These are phyloP conservation scores for Pteria penguin DNA, from an alignment of 2,888 invertebrate species.

Conservation along the genomic window DNA sequence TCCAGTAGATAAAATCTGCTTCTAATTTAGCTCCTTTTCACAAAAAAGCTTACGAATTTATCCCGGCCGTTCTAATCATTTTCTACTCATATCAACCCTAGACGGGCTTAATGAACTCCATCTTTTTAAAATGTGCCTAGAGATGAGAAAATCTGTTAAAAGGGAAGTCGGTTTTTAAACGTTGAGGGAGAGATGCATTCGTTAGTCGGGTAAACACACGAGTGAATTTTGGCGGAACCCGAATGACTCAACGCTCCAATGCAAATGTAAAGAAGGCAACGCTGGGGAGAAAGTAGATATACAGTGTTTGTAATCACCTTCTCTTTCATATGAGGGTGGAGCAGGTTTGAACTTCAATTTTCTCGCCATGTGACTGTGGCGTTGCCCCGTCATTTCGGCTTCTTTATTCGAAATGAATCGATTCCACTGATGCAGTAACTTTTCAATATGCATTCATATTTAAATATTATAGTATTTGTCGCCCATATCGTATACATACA, in stretches of 20 bases:
- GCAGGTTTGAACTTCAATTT: too few relatives aligned
- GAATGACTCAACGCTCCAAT: neutral
- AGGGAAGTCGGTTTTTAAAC: neutral
- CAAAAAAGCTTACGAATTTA: too few relatives aligned
- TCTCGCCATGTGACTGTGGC: too few relatives aligned
- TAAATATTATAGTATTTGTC: too few relatives aligned
- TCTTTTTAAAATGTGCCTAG: neutral
- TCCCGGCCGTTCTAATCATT: neutral
- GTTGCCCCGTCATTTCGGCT: too few relatives aligned
- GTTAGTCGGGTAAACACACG: neutral
- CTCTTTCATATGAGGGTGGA: neutral
- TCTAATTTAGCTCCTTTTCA: neutral
- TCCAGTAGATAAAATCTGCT: neutral
- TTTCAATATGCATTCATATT: too few relatives aligned
- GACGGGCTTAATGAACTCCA: neutral
- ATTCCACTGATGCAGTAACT: too few relatives aligned
- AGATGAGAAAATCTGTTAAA: neutral
- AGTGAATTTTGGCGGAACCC: neutral
- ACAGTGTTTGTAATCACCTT: neutral
- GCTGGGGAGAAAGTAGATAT: neutral
- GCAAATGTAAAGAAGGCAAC: neutral
- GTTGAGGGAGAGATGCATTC: neutral
- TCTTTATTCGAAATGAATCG: too few relatives aligned
- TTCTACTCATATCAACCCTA: neutral
- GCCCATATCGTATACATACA: too few relatives aligned